Base-by-base conservation (phyloP, 2,888 invertebrate species). In the Nemoura dubitans region DNA sequence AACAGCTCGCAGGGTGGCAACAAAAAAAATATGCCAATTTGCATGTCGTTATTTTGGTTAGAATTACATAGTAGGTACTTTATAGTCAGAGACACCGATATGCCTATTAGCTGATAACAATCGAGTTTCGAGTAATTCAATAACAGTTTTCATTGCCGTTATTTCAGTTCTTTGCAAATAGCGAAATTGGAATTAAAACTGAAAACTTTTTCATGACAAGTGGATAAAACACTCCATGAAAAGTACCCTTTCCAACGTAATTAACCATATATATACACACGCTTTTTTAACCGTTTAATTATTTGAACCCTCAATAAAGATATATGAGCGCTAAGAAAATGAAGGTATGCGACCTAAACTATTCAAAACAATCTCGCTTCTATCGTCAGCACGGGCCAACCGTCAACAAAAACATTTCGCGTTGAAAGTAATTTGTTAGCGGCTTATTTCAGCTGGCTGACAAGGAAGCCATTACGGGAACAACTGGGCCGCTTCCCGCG, bases 371-470 rank as follows among this genome's bases (percentile, higher is more conserved):
- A 21, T 59, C 59, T 59, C 2, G 59, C 59, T 2, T 21, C 16
- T 21, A 14, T 26, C 25, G 1, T 78, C 78, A 26, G 27, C 36
- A 21, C 83, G 21, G 25, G 83, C 42, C 42, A 42, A 42, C 83
- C n/a, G 25, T 42, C 83, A 83, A 83, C 83, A 83, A 83, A 30
- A 83, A 83, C 83, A 83, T 26, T 16, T 42, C 42, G 36, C 43
- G 36, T 5, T 3, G 42, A 16, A 29, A 78, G 83, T 83, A 29
- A 42, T 83, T 83, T 83, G 83, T 83, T 26, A 83, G 42, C 83
- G 43, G 43, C 83, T 83, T 83, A 83, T 42, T 81, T 81, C 81
- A 81, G 81, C 81, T 30, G 81, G 81, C 21, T 81, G 81, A 81
- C 81, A 81, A 81, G 81, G 81, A 81, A 81, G 81, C 81, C 30